Evolutionary conservation across 2,113 vertebrate species (phyloP).

Genomic region (Istiophorus platypterus): DNA sequence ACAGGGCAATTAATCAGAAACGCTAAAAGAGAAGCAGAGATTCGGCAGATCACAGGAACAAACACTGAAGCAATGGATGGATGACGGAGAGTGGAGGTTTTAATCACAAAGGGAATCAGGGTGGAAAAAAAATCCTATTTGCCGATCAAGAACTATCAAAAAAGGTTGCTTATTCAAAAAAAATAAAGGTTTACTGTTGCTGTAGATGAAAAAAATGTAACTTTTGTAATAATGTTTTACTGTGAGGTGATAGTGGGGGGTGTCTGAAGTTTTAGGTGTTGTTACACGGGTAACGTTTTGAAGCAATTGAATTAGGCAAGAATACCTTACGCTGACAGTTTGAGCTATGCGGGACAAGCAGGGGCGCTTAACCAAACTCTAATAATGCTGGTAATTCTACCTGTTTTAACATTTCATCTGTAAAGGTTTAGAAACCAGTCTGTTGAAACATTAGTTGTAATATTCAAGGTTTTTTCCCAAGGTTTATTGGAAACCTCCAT

Average conservation of each 20-base stretch:
- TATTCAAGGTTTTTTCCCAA: not conserved
- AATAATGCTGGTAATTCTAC: not conserved
- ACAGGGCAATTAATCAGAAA: constrained; percentile 37
- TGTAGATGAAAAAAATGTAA: constrained; percentile 67
- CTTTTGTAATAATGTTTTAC: constrained; percentile 67
- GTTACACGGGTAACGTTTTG: constrained; percentile 63
- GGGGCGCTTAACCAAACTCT: not conserved
- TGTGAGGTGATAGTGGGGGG: constrained; percentile 45
- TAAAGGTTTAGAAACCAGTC: not conserved
- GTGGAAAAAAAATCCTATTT: constrained; percentile 24
- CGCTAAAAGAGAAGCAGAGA: not conserved
- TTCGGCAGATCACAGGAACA: constrained; percentile 23
- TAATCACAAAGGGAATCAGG: constrained; percentile 28
- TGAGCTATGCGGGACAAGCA: not conserved
- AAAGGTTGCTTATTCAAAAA: constrained; percentile 47
- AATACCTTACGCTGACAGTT: constrained; percentile 8
- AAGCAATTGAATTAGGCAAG: constrained; percentile 46
- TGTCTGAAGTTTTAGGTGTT: constrained; percentile 40
- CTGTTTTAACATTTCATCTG: not conserved
- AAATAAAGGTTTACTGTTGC: constrained; percentile 54
- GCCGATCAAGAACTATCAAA: constrained; percentile 65
- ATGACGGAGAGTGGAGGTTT: constrained; percentile 18
- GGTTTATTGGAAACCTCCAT: not conserved
- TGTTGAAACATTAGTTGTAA: not conserved
- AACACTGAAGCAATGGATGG: constrained; percentile 23